phyloP scores from a whole-genome alignment of 2,797 vertebrate genomes.

The Anguilla megastoma region DNA sequence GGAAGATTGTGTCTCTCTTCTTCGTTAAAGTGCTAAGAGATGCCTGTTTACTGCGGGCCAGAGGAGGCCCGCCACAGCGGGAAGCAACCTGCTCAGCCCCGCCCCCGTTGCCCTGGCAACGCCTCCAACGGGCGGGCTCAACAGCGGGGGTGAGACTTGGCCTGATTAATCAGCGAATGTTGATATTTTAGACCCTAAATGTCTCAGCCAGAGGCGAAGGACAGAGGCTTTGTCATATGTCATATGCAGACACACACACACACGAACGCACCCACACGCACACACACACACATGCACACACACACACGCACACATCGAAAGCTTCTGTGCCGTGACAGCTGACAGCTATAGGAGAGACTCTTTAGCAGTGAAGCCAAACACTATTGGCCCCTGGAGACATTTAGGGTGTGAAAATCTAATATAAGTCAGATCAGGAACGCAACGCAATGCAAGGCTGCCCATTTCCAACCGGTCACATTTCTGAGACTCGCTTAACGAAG shows the following conservation, averaged over 20 bases:
- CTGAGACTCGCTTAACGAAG: neutral
- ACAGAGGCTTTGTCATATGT: neutral
- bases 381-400: neutral
- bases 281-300: neutral
- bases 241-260: neutral
- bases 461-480: neutral
- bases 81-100: neutral
- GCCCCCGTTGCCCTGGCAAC: neutral
- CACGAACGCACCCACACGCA: neutral
- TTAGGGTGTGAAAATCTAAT: neutral
- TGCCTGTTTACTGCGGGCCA: constrained; percentile 38
- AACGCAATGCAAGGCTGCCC: neutral
- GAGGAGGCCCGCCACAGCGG: constrained; percentile 42
- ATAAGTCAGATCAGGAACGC: neutral
- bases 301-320: neutral
- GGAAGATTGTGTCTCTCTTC: constrained; percentile 58
- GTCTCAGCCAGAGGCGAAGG: neutral
- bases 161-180: neutral
- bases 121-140: neutral
- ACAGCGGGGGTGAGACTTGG: neutral
- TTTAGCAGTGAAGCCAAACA: neutral
- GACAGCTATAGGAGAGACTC: neutral
- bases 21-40: constrained; percentile 76
- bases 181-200: neutral
- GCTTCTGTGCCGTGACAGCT: neutral